These are phyloP conservation scores for Ailurus styani DNA, from an alignment of 2,113 vertebrate species.

Conservation along the genomic window DNA sequence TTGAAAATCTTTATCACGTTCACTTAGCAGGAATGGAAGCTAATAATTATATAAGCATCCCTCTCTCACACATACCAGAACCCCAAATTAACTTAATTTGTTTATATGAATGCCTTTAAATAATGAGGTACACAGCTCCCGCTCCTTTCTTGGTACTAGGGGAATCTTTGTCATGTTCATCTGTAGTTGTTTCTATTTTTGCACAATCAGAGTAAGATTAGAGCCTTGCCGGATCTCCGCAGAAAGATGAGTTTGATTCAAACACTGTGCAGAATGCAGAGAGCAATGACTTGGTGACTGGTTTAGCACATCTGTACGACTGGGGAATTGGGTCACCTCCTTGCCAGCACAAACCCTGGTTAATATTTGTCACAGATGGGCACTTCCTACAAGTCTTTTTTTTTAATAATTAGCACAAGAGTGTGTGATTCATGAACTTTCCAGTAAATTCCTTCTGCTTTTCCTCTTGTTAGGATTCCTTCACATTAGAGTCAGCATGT, in stretches of 20 bases:
- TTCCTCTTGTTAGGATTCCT: background rate
- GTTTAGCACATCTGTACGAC: background rate
- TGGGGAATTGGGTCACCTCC: conserved; percentile 16
- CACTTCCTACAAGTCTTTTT: background rate
- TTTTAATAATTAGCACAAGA: background rate
- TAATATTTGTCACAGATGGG: background rate
- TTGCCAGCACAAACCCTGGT: conserved; percentile 15
- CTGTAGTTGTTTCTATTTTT: conserved; percentile 30
- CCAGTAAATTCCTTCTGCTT: background rate
- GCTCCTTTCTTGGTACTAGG: background rate
- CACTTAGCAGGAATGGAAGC: background rate
- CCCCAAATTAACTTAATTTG: conserved; percentile 64
- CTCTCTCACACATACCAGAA: conserved; percentile 37
- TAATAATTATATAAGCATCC: conserved; percentile 41
- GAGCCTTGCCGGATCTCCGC: background rate
- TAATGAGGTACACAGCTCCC: background rate
- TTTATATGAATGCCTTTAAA: conserved; percentile 39
- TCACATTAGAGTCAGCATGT: background rate
- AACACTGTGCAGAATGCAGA: background rate
- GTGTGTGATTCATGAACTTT: conserved; percentile 3
- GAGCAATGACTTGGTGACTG: background rate
- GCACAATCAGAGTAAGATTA: background rate
- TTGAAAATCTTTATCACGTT: conserved; percentile 21
- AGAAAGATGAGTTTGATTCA: background rate
- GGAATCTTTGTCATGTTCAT: conserved; percentile 17